Percentiles rank a stretch among this genome's conserved stretches.
phyloP scores from a whole-genome alignment of 1,140 invertebrate species.

The Micrasema longulum region DNA sequence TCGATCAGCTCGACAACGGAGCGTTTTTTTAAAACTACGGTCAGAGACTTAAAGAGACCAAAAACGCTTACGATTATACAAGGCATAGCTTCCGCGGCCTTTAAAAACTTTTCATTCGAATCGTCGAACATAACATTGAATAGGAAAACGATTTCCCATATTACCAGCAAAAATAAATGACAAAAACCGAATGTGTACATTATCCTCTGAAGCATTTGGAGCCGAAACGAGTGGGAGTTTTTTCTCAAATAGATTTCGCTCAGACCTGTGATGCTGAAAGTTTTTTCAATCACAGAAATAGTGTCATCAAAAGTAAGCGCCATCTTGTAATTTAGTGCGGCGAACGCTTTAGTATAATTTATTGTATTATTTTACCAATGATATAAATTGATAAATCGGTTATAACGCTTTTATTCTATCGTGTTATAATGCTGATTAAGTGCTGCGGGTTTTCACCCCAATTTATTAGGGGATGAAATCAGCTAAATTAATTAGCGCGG shows the following conservation, averaged over 20 bases:
- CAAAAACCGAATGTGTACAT: constrained; percentile 34
- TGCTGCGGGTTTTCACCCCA: too few relatives aligned
- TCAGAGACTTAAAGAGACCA: constrained; percentile 29
- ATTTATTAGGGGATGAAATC: too few relatives aligned
- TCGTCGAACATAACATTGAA: constrained; percentile 17
- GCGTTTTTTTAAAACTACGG: constrained; percentile 26
- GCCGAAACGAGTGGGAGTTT: constrained; percentile 3
- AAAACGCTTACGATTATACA: constrained; percentile 41
- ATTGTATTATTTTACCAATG: too few relatives aligned
- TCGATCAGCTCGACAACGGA: constrained; percentile 21
- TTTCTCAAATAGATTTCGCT: constrained; percentile 37
- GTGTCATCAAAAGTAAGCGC: constrained; percentile 33
- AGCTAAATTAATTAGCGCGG: too few relatives aligned
- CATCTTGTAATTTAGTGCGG: too few relatives aligned
- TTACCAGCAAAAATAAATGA: constrained; percentile 9
- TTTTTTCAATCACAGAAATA: constrained; percentile 43
- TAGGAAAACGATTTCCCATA: constrained; percentile 24
- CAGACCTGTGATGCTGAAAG: constrained; percentile 40
- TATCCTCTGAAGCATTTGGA: constrained; percentile 25
- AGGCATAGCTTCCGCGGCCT: constrained; percentile 43
- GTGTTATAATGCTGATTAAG: too few relatives aligned
- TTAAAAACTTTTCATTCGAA: constrained; percentile 8
- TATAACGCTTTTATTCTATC: too few relatives aligned
- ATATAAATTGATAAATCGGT: too few relatives aligned
- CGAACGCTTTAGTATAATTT: too few relatives aligned